Base-by-base conservation (phyloP, 2,888 invertebrate species). In the Oscheius sp. region DNA sequence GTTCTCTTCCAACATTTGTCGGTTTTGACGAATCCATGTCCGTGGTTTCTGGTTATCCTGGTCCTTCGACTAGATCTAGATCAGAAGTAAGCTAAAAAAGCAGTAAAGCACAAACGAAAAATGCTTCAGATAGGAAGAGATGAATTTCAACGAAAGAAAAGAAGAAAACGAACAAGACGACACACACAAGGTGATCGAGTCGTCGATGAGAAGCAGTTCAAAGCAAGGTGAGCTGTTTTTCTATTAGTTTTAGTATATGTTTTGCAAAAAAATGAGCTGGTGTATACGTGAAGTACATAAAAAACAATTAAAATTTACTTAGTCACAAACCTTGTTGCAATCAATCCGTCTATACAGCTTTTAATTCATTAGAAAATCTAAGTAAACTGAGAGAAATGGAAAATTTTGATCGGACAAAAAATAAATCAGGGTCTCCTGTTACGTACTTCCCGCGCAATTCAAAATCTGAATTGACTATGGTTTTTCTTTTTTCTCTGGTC, bases 1-100 rank as follows among this genome's bases (percentile, higher is more conserved):
- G 76, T 26, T 76, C 76, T 9, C 54, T 74, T 6, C 76, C 76
- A 20, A 76, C 74, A 12, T 61, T 75, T 51, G 72, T 75, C 9
- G 74, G 71, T 1, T 63, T 57, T 26, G 71, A 70, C 36, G 71
- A 72, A 22, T 49, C 24, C 3, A 33, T 47, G 14, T 47, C 59
- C 1, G 32, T 64, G 14, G 50, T 44, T 24, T 70, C 67, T 22
- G 73, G 71, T 38, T 70, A 63, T 59, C 70, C 70, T 2, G 69
- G 65, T 8, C 65, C 69, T 12, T 65, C 62, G 4, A 50, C 61
- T 6, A 54, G 57, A n/a, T 70, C 73, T 2, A 47, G 71, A 61
- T 74, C 73, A 2, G 73, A 74, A 56, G 73, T 71, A 59, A 24
- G 20, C 36, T 44, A 50, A 4, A 14, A 22, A 20, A 20, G 12